Conservation (phyloP, 2,113 vertebrate genomes). For the Asarcornis scutulata region DNA sequence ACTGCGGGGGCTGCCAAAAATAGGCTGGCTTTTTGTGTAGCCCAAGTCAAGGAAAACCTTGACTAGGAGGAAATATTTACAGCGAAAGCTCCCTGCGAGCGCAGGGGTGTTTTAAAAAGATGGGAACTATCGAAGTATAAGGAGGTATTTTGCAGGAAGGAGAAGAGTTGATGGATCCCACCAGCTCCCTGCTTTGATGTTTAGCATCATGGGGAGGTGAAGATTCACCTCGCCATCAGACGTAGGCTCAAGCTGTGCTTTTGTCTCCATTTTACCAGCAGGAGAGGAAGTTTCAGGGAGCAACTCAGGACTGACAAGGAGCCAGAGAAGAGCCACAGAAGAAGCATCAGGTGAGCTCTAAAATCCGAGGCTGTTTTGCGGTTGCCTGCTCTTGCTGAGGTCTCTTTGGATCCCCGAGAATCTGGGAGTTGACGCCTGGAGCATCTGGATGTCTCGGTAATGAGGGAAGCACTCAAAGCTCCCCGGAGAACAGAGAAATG, state of each 20-base stretch:
- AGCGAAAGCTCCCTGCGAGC: neutral
- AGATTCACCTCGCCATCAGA: neutral
- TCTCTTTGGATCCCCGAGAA: neutral
- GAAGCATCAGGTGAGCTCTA: neutral
- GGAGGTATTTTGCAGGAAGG: neutral
- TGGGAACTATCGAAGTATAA: neutral
- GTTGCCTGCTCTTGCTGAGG: neutral
- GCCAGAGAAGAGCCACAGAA: neutral
- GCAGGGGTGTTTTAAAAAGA: neutral
- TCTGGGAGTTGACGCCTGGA: neutral
- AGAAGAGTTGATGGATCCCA: neutral
- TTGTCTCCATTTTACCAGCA: neutral
- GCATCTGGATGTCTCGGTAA: neutral
- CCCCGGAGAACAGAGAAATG: neutral
- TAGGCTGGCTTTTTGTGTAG: constrained; percentile 5
- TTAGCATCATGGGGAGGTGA: neutral
- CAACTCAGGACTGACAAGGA: neutral
- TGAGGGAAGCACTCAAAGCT: neutral
- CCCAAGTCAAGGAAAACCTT: constrained; percentile 23
- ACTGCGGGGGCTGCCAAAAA: constrained; percentile 43
- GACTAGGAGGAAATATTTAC: neutral
- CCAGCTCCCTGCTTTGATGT: neutral
- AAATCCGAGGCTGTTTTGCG: neutral
- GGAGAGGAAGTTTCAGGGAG: neutral
- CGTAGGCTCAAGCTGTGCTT: neutral